Evolutionary conservation across 1,140 invertebrate genomes (phyloP), one percentile per base, ranked within the genome.

Genomic region (Drosophila pectinifera): DNA sequence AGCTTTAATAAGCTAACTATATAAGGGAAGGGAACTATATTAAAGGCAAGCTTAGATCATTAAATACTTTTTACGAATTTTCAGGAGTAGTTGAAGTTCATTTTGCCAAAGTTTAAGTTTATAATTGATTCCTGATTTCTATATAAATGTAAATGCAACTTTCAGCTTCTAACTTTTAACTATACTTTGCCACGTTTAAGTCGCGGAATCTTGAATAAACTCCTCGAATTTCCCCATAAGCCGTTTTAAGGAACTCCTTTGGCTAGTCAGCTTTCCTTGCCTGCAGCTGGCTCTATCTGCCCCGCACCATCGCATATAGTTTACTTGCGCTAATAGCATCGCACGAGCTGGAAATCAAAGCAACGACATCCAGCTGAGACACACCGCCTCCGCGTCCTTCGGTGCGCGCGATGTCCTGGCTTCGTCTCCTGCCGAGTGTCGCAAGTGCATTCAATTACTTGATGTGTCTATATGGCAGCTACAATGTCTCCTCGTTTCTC

Each of bases 361-460:
- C 56, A 64, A 39, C 43, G 59, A 34, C 65, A 64, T 46, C 45
- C 67, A 77, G 55, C 54, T 77, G 73, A 68, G 55, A 55, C 72
- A 51, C 39, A 45, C 65, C 24, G 46, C 18, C 31, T 31, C 28
- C 48, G 28, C 28, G 34, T 31, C 28, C 28, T 31, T 31, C 28
- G 28, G 28, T 10, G 8, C 28, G 8, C 28, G 28, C 28, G 8
- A 31, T 31, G 28, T 31, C 28, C 28, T 7, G 28, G 14, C 46
- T 39, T 78, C 73, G 49, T 45, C 73, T 42, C 38, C 49, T 36
- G 53, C 43, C 58, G 77, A 77, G 63, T 58, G 57, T 59, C 59
- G 62, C 77, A 74, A 83, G 72, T 80, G 77, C 84, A 88, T 84
- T 89, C 77, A 88, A 88, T 88, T 88, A 88, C 84, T 80, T 84